Evolutionary conservation across 64 coral and sea anemone species (phyloP).

Genomic region (Hydrozoanthus tunicans): DNA sequence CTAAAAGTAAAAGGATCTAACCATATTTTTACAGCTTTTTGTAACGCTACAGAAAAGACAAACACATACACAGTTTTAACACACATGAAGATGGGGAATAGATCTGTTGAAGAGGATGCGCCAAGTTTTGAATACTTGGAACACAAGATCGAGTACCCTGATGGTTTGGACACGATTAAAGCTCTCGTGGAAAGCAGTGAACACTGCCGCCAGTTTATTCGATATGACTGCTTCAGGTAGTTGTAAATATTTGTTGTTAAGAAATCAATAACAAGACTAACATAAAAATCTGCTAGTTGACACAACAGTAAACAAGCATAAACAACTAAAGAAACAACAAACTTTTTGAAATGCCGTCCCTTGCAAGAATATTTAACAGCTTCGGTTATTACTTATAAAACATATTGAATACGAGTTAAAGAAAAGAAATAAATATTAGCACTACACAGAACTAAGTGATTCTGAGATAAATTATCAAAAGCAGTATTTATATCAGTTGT

Average conservation of each 20-base stretch:
- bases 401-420: no score
- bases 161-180: background rate
- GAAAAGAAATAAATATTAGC: no score
- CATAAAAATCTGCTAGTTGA: no score
- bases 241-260: background rate
- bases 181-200: slow-evolving; percentile 22
- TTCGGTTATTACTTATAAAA: no score
- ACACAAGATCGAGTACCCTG: slow-evolving; percentile 2
- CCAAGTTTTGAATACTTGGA: background rate
- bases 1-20: slow-evolving; percentile 5
- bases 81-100: slow-evolving; percentile 53
- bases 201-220: slow-evolving; percentile 35
- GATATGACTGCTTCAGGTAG: slow-evolving; percentile 41
- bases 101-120: background rate
- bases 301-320: no score
- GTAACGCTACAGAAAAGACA: slow-evolving; percentile 62
- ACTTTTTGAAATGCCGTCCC: no score
- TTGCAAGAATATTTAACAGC: no score
- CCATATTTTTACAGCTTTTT: slow-evolving; percentile 57
- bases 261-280: no score
- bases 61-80: slow-evolving; percentile 64
- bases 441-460: no score
- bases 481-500: no score
- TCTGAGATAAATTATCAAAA: no score
- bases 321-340: no score